Evolutionary conservation across 2,888 invertebrate genomes (phyloP).

Genomic region (Sussaba pulchella): DNA sequence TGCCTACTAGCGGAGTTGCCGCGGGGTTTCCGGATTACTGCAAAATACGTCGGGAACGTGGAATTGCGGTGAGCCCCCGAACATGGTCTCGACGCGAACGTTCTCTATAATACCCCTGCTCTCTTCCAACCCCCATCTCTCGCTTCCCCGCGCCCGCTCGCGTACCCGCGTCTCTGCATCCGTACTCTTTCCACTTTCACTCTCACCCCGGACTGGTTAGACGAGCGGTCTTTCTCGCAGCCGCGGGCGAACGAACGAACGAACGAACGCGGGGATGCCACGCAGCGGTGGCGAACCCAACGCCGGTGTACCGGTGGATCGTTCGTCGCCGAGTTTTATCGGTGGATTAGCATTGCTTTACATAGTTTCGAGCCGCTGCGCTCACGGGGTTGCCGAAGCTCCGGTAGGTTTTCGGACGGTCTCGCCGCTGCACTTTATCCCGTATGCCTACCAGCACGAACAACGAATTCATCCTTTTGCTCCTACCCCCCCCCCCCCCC

Average conservation of each 20-base stretch:
- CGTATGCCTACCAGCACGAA: conserved; percentile 23
- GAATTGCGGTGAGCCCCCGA: conserved; percentile 75
- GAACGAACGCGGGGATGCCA: conserved; percentile 55
- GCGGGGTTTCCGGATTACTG: conserved; percentile 75
- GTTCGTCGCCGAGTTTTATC: conserved; percentile 81
- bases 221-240: conserved; percentile 54
- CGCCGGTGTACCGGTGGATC: conserved; percentile 70
- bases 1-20: conserved; percentile 50
- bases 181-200: conserved; percentile 17
- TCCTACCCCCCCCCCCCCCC: too few species aligned
- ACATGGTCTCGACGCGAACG: conserved; percentile 54
- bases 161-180: conserved; percentile 30
- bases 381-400: conserved; percentile 60
- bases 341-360: conserved; percentile 83
- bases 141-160: too few species aligned
- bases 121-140: too few species aligned
- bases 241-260: conserved; percentile 55
- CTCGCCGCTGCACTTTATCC: conserved; percentile 47
- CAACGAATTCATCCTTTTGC: conserved; percentile 7
- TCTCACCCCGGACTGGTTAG: conserved; percentile 42
- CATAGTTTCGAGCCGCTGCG: conserved; percentile 77
- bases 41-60: conserved; percentile 76
- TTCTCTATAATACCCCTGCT: conserved; percentile 25
- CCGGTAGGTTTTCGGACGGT: conserved; percentile 54
- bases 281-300: conserved; percentile 40